phyloP scores from a whole-genome alignment of 2,113 vertebrate genomes.

The Anolis sagrei region DNA sequence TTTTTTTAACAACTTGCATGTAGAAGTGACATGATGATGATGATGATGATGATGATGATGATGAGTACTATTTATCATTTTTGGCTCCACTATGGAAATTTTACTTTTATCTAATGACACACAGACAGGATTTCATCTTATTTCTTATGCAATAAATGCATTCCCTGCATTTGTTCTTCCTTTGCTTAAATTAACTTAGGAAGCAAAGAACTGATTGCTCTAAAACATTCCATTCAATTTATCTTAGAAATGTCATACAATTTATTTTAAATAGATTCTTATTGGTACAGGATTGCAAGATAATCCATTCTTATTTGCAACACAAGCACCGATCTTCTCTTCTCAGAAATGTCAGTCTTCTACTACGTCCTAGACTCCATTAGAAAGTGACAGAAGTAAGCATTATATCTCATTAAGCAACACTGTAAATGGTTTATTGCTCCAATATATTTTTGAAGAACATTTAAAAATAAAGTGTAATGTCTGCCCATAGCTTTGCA shows the following conservation, averaged over 20 bases:
- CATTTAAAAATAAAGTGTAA: conserved; percentile 58
- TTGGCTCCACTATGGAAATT: background rate
- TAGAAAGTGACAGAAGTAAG: conserved; percentile 56
- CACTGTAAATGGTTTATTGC: conserved; percentile 33
- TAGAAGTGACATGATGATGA: background rate
- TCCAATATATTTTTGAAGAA: conserved; percentile 64
- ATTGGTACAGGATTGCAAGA: conserved; percentile 30
- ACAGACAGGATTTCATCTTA: background rate
- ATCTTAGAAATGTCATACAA: conserved; percentile 41
- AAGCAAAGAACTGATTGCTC: conserved; percentile 31
- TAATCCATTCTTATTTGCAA: conserved; percentile 39
- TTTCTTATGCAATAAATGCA: background rate
- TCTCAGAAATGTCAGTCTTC: conserved; percentile 40
- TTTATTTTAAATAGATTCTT: conserved; percentile 54
- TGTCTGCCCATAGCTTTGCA: conserved; percentile 53
- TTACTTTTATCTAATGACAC: background rate
- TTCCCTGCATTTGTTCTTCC: conserved; percentile 10
- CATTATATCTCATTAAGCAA: conserved; percentile 64
- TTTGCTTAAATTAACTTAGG: conserved; percentile 34
- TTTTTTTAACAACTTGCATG: background rate
- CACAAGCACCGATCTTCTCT: conserved; percentile 27
- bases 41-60: too few species aligned
- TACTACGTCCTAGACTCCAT: conserved; percentile 50
- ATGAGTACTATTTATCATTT: background rate
- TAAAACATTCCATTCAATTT: conserved; percentile 42